Evolutionary conservation across 2,113 vertebrate species (phyloP).

Genomic region (Engraulis encrasicolus): DNA sequence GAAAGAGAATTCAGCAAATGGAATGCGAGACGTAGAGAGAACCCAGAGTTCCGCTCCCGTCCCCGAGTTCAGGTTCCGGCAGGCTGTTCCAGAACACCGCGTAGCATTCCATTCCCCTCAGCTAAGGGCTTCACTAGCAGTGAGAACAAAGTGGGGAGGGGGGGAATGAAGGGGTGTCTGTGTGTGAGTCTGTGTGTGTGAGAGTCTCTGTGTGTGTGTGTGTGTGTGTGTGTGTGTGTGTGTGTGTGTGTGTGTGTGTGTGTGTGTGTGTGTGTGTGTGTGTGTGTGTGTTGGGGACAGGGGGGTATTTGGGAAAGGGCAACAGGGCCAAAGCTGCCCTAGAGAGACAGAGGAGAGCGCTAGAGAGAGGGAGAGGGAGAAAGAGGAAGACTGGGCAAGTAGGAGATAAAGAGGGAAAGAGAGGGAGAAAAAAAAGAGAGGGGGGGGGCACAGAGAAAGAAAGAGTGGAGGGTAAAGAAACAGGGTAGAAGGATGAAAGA

Average conservation of each 20-base stretch:
- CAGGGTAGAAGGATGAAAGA: background rate
- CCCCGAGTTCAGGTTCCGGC: constrained; percentile 7
- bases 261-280: no score
- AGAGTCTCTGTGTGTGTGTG: no score
- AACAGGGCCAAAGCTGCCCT: background rate
- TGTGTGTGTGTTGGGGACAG: background rate
- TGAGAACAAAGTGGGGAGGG: constrained; percentile 4
- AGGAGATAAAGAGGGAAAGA: no score
- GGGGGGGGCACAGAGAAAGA: no score
- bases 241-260: no score
- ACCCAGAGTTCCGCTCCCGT: background rate
- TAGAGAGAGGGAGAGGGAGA: no score
- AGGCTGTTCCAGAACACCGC: constrained; percentile 10
- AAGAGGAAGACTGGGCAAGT: no score
- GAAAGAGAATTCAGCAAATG: no score
- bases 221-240: background rate
- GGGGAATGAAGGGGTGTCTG: background rate
- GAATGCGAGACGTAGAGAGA: background rate
- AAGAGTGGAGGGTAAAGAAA: no score
- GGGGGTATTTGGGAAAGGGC: no score
- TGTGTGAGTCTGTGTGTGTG: no score
- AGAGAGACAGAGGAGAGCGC: background rate
- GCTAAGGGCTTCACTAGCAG: background rate
- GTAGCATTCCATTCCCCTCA: constrained; percentile 14
- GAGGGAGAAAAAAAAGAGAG: no score